phyloP scores from a whole-genome alignment of 2,113 vertebrate species.

The Aix galericulata region DNA sequence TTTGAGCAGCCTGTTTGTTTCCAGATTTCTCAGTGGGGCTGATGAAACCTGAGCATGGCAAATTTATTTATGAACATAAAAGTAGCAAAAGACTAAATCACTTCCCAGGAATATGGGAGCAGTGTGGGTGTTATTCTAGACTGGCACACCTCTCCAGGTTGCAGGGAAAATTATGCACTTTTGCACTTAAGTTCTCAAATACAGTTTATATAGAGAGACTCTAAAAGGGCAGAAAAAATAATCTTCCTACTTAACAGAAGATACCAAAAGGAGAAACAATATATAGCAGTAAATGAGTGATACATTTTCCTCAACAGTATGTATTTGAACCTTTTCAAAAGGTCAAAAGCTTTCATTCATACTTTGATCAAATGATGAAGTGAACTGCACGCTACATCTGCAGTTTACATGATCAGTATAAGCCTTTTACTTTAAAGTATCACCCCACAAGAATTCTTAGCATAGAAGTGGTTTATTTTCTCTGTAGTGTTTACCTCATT shows the following conservation, averaged over 20 bases:
- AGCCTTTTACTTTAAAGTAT: neutral
- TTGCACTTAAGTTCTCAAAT: neutral
- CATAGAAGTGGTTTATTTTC: neutral
- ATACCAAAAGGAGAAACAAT: neutral
- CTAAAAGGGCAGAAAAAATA: neutral
- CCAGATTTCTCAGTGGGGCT: neutral
- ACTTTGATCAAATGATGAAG: neutral
- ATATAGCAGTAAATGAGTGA: neutral
- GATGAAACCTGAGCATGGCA: neutral
- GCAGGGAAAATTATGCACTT: neutral
- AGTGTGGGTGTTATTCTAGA: neutral
- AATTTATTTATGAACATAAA: neutral
- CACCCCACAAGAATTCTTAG: neutral
- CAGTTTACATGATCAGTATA: neutral
- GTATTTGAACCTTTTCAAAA: neutral
- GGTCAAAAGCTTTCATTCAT: neutral
- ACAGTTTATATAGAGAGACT: neutral
- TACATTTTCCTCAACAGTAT: neutral
- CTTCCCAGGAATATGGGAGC: fast-evolving
- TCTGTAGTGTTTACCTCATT: neutral
- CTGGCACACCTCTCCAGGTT: neutral
- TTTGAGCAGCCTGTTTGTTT: neutral
- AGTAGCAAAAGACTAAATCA: neutral
- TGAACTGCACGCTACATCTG: neutral
- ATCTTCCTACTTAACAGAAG: neutral